Conservation (phyloP, 2,797 vertebrate species). For the Pangasius mekongensis region DNA sequence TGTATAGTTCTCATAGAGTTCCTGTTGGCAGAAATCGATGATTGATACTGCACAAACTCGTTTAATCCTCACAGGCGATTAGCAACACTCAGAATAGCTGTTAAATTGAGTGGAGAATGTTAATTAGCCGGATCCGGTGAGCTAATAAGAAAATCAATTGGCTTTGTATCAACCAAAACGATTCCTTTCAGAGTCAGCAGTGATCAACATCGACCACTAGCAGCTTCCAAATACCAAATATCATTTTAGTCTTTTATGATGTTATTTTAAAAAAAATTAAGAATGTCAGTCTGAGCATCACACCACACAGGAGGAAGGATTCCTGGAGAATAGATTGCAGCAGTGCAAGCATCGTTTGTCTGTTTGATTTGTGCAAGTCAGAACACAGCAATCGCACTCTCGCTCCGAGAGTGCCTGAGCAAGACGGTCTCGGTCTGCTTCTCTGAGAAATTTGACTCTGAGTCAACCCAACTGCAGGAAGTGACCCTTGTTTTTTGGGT, state of each 20-base stretch:
- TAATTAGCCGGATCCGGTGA: slow-evolving; percentile 55
- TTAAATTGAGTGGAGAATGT: slow-evolving; percentile 52
- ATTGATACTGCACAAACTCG: slow-evolving; percentile 28
- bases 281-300: background rate
- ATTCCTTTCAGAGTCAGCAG: slow-evolving; percentile 3
- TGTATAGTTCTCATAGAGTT: slow-evolving; percentile 15
- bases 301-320: background rate
- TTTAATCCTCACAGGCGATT: slow-evolving; percentile 40
- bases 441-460: background rate
- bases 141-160: slow-evolving; percentile 55
- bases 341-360: background rate
- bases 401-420: background rate
- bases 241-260: background rate
- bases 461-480: background rate
- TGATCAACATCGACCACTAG: slow-evolving; percentile 14
- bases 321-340: background rate
- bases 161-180: slow-evolving; percentile 39
- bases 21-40: slow-evolving; percentile 34
- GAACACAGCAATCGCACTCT: background rate
- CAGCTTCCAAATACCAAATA: slow-evolving; percentile 1
- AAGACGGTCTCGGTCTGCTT: background rate
- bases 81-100: slow-evolving; percentile 40
- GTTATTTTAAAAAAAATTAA: background rate
- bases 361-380: background rate
- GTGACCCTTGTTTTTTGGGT: background rate